Conservation (phyloP, 1,140 invertebrate genomes). For the Camponotus pennsylvanicus region DNA sequence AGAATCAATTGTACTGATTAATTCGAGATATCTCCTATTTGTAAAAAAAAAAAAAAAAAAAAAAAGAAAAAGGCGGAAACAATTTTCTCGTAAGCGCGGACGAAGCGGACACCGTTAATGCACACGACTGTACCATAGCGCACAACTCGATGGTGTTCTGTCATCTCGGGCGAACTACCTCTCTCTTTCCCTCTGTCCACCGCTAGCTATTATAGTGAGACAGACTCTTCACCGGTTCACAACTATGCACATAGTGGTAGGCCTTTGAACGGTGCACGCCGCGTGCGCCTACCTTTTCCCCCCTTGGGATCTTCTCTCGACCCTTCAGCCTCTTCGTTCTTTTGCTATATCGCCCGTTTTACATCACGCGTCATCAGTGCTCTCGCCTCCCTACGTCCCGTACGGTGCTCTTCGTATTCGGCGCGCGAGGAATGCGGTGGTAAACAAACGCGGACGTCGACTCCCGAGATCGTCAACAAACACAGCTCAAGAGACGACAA, state of each 20-base stretch:
- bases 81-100: neutral
- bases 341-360: slow-evolving; percentile 20
- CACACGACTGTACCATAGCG: slow-evolving; percentile 32
- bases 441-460: slow-evolving; percentile 18
- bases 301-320: slow-evolving; percentile 35
- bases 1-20: no score
- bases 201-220: slow-evolving; percentile 73
- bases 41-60: neutral
- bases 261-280: slow-evolving; percentile 71
- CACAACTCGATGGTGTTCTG: slow-evolving; percentile 76
- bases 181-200: slow-evolving; percentile 60
- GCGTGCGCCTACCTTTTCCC: slow-evolving; percentile 52
- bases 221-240: slow-evolving; percentile 71
- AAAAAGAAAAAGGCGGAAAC: neutral
- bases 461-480: neutral
- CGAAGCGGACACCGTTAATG: neutral
- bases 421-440: slow-evolving; percentile 8
- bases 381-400: neutral
- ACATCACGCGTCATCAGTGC: neutral
- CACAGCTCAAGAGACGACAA: neutral
- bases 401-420: neutral
- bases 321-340: slow-evolving; percentile 35
- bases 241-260: slow-evolving; percentile 72
- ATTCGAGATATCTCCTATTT: neutral
- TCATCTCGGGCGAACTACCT: slow-evolving; percentile 64